Evolutionary conservation across 2,113 vertebrate species (phyloP).

Genomic region (Fregetta grallaria): DNA sequence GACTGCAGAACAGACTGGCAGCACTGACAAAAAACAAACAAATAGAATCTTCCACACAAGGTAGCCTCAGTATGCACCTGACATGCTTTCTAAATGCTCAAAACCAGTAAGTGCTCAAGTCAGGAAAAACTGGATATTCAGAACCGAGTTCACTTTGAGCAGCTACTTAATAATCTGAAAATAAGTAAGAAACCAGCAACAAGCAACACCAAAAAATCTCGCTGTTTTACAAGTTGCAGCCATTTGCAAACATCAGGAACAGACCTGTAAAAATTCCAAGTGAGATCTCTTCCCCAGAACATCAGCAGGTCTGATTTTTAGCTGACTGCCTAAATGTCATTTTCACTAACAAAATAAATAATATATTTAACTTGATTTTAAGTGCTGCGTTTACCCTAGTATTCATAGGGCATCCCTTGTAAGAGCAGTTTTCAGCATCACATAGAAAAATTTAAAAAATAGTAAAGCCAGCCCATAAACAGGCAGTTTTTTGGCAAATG

Average conservation of each 20-base stretch:
- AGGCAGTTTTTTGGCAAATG: not conserved
- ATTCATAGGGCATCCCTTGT: not conserved
- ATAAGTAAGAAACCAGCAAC: not conserved
- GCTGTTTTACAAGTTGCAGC: not conserved
- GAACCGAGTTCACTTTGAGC: not conserved
- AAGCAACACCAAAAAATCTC: not conserved
- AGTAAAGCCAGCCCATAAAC: not conserved
- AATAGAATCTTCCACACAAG: not conserved
- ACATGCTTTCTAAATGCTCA: not conserved
- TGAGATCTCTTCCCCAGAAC: not conserved
- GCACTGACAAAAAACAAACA: not conserved
- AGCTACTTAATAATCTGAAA: not conserved
- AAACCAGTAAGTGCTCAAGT: rapidly evolving
- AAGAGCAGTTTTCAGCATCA: not conserved
- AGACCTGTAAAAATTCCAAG: not conserved
- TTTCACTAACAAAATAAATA: not conserved
- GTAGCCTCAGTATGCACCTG: not conserved
- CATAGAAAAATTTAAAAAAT: not conserved
- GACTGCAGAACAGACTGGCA: not conserved
- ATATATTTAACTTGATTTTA: not conserved
- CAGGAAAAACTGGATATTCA: not conserved
- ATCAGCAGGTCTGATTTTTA: not conserved
- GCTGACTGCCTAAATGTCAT: not conserved
- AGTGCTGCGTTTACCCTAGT: not conserved
- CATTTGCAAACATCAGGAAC: not conserved